These are phyloP conservation scores for Notodonta ziczac DNA, from an alignment of 2,888 invertebrate species.

Conservation along the genomic window DNA sequence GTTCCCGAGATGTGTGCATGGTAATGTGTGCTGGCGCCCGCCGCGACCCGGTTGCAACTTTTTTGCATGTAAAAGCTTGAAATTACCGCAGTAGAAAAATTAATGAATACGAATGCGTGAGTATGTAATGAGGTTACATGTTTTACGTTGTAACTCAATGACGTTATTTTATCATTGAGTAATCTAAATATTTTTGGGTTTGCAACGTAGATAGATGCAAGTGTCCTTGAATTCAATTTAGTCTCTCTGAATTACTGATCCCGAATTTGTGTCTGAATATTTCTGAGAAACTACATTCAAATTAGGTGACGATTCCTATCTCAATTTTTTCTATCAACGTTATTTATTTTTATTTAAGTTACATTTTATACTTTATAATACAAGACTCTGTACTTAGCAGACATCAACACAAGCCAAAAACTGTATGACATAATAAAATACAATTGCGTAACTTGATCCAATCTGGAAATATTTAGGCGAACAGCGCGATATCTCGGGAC, in stretches of 20 bases:
- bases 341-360: not conserved
- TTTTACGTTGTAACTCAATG: not conserved
- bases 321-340: no score
- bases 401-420: not conserved
- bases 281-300: no score
- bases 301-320: no score
- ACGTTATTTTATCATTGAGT: not conserved
- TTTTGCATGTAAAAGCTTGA: constrained; percentile 5
- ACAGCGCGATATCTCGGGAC: constrained; percentile 29
- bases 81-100: constrained; percentile 8
- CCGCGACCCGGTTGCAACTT: not conserved
- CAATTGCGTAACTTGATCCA: constrained; percentile 25
- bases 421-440: constrained; percentile 6
- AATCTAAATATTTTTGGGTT: no score
- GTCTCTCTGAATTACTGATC: no score
- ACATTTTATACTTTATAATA: not conserved
- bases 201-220: no score
- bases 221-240: no score
- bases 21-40: not conserved
- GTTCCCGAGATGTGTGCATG: not conserved
- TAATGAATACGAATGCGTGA: constrained; percentile 13
- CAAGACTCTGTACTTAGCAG: not conserved
- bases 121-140: not conserved
- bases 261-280: no score
- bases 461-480: constrained; percentile 37